Base-by-base conservation (phyloP, 2,113 vertebrate species). In the Pluvialis apricaria region DNA sequence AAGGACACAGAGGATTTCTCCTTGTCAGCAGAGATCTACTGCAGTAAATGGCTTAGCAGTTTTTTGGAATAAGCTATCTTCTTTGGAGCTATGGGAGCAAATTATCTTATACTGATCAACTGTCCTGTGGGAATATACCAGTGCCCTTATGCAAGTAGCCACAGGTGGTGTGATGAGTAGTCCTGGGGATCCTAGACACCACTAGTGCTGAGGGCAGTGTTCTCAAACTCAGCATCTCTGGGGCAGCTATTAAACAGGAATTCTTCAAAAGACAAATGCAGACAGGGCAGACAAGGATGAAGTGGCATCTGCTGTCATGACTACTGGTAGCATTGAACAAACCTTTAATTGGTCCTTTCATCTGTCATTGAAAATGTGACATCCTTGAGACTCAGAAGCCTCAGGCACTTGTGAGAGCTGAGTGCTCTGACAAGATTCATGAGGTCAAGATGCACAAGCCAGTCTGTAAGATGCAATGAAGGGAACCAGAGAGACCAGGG, bases 1-100 rank as follows among this genome's bases (percentile, higher is more conserved):
- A 96, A 94, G 65, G 87, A 95, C 73, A 96, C 36, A 78, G 42
- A 8, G 44, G 52, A 79, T 79, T 91, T 85, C 73, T 87, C 57
- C 81, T 91, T 89, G 93, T 92, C 91, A 96, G 73, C 65, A 91
- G n/a, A 95, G 65, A 91, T 14, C 32, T 91, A 70, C 38, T 73
- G 45, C 83, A 91, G 64, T 38, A 94, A 81, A 90, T 47, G 28
- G 60, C 47, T 95, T 84, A 81, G 51, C 25, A 10, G 10, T 47
- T 89, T 77, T 64, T 60, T 47, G 1, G 20, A 94, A 81, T 49
- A 76, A 86, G 15, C 42, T 24, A 49, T 47, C 55, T 84, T 17
- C 60, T 84, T 58, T n/a, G 25, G 44, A 91, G 60, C 13, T 70
- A 42, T 13, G 11, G 54, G 22, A 66, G 11, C 2, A 1, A 69